Conservation (phyloP, 1,140 invertebrate species). For the Oncopeltus fasciatus region DNA sequence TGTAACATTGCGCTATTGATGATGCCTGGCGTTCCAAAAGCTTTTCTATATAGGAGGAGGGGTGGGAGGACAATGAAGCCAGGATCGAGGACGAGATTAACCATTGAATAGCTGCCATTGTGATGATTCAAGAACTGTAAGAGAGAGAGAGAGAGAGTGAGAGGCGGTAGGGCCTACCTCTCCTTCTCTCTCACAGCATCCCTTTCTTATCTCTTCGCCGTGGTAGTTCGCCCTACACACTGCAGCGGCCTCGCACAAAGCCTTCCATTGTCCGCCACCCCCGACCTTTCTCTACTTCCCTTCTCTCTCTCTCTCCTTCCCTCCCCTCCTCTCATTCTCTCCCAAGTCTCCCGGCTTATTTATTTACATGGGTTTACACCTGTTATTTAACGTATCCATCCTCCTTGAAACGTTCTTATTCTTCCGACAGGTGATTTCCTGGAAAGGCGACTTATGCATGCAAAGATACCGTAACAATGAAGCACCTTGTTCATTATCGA, state of each 20-base stretch:
- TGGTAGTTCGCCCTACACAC: background rate
- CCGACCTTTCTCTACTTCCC: no score
- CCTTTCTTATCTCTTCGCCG: constrained; percentile 7
- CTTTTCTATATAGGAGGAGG: constrained; percentile 26
- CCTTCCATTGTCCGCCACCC: background rate
- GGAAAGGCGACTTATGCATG: no score
- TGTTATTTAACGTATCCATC: no score
- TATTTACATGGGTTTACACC: no score
- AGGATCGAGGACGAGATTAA: constrained; percentile 25
- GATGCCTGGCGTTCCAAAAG: constrained; percentile 25
- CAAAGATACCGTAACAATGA: no score
- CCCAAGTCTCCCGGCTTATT: no score
- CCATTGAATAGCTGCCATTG: constrained; percentile 24
- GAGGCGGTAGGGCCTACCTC: background rate
- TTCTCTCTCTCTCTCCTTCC: background rate
- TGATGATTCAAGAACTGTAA: constrained; percentile 24
- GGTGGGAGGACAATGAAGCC: constrained; percentile 24
- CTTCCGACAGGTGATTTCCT: no score
- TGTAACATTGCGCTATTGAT: constrained; percentile 26
- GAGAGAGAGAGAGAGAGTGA: background rate
- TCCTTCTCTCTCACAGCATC: background rate
- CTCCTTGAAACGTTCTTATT: no score
- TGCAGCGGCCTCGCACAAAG: background rate
- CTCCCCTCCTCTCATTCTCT: no score
- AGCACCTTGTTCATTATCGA: no score